Evolutionary conservation across 2,888 invertebrate species (phyloP).

Genomic region (Choreutis nemorana): DNA sequence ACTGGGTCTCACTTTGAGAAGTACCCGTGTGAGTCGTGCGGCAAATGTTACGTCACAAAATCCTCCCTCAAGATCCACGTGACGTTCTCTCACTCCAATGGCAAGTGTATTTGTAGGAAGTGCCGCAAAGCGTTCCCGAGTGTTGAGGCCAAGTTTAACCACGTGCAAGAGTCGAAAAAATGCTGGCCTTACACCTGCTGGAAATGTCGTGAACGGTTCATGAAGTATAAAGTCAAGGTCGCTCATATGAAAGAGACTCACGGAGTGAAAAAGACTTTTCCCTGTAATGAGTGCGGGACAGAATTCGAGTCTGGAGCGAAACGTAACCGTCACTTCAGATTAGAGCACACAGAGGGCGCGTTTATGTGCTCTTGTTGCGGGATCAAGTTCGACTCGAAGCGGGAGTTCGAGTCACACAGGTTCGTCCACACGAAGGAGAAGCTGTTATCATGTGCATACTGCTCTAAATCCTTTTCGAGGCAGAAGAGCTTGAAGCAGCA

Average conservation of each 20-base stretch:
- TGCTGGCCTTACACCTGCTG: no score
- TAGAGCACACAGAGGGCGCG: slow-evolving; percentile 29
- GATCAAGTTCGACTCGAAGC: slow-evolving; percentile 43
- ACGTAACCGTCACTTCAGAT: slow-evolving; percentile 29
- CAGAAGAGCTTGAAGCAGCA: slow-evolving; percentile 37
- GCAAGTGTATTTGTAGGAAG: no score
- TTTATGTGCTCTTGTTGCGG: slow-evolving; percentile 31
- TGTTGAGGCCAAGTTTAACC: no score
- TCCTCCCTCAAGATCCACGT: slow-evolving; percentile 39
- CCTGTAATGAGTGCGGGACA: slow-evolving; percentile 34
- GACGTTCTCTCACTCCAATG: slow-evolving; percentile 22
- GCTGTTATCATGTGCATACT: slow-evolving; percentile 47
- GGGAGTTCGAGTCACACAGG: slow-evolving; percentile 46
- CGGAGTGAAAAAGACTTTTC: slow-evolving; percentile 27
- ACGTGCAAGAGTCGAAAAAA: no score
- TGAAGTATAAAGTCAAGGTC: slow-evolving; percentile 17
- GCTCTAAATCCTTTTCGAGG: slow-evolving; percentile 40
- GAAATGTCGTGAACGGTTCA: no score
- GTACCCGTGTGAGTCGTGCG: slow-evolving; percentile 48
- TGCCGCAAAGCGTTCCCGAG: no score
- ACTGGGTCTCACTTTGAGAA: slow-evolving; percentile 43
- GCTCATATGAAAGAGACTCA: slow-evolving; percentile 30
- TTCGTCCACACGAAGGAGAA: slow-evolving; percentile 53
- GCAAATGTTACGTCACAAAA: slow-evolving; percentile 42
- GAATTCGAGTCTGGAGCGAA: slow-evolving; percentile 23